A percentile compares a stretch with the other conserved stretches of the same genome.
These are phyloP conservation scores for Potamarius usumacintae DNA, from an alignment of 2,113 vertebrate genomes.

Conservation along the genomic window DNA sequence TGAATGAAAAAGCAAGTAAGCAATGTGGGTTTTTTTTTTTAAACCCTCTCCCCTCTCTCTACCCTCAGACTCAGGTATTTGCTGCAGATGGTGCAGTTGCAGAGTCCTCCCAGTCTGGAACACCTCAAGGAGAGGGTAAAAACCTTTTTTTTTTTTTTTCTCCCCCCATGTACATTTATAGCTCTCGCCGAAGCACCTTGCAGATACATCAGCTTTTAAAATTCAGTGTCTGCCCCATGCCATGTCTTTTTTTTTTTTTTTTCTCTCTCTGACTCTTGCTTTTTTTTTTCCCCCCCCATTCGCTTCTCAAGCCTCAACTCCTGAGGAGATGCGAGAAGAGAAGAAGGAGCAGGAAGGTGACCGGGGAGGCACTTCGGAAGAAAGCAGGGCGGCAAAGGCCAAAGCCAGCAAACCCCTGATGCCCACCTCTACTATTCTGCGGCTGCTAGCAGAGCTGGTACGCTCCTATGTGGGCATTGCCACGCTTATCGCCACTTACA, in stretches of 20 bases:
- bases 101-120: constrained; percentile 83
- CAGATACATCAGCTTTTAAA: background rate
- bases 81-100: constrained; percentile 82
- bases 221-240: background rate
- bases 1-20: background rate
- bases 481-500: constrained; percentile 89
- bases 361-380: constrained; percentile 74
- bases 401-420: constrained; percentile 90
- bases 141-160: background rate
- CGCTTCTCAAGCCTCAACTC: constrained; percentile 75
- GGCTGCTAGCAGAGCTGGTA: constrained; percentile 89
- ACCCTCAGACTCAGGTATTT: constrained; percentile 84
- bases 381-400: constrained; percentile 83
- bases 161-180: background rate
- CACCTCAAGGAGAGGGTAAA: constrained; percentile 88
- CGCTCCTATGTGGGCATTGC: constrained; percentile 92
- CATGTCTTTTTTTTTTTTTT: background rate
- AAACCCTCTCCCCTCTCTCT: too few relatives aligned
- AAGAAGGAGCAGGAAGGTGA: constrained; percentile 89
- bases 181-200: background rate
- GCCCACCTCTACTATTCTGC: constrained; percentile 91
- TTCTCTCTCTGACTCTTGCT: background rate
- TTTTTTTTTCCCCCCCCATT: background rate
- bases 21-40: background rate
- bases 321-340: constrained; percentile 86